phyloP scores from a whole-genome alignment of 1,140 invertebrate species.

The Gryllus bimaculatus region DNA sequence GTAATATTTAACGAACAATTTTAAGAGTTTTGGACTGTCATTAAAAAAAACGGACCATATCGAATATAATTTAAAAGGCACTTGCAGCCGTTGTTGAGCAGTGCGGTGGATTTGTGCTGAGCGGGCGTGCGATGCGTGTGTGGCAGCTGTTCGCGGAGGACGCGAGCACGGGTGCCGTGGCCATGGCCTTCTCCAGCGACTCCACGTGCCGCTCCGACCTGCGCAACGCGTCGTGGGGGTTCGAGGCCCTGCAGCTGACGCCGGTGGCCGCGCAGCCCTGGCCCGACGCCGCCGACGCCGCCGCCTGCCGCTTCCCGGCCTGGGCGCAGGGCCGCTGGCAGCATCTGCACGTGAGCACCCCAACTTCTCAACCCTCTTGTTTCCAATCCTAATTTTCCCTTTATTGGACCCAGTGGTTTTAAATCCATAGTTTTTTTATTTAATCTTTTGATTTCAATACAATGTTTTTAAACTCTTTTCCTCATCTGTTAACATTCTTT shows the following conservation, averaged over 20 bases:
- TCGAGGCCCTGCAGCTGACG: slow-evolving; percentile 47
- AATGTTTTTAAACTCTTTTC: no score
- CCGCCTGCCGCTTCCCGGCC: slow-evolving; percentile 44
- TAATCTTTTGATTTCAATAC: no score
- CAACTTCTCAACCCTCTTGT: no score
- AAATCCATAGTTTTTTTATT: no score
- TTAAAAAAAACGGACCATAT: no score
- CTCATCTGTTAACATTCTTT: no score
- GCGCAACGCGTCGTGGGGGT: slow-evolving; percentile 46
- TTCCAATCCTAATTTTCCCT: no score
- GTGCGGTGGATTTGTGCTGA: neutral
- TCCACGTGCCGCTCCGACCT: slow-evolving; percentile 53
- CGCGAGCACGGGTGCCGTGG: slow-evolving; percentile 42
- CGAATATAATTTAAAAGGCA: no score
- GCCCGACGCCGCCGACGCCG: slow-evolving; percentile 31
- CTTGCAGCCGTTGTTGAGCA: neutral
- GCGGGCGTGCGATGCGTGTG: neutral
- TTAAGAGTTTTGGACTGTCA: no score
- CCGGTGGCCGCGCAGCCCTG: slow-evolving; percentile 31
- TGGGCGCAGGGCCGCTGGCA: slow-evolving; percentile 60
- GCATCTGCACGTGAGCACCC: slow-evolving; percentile 36
- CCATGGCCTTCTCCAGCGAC: slow-evolving; percentile 56
- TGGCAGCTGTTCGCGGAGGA: slow-evolving; percentile 49
- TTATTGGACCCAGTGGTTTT: no score
- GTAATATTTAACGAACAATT: no score